These are phyloP conservation scores for Anodontia alba DNA, from an alignment of 2,888 invertebrate genomes.

Conservation along the genomic window DNA sequence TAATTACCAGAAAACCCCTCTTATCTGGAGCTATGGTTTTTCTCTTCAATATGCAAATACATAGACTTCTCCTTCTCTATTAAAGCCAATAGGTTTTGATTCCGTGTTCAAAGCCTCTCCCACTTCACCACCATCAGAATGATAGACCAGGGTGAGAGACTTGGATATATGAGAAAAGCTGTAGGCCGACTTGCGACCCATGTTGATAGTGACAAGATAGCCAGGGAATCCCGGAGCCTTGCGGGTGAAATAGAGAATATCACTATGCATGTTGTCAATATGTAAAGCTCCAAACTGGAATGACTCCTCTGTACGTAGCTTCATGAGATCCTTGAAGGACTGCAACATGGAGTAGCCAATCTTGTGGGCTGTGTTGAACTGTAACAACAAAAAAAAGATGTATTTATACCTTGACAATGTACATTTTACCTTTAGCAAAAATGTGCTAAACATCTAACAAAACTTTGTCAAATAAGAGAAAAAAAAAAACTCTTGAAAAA, in stretches of 20 bases:
- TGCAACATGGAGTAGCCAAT: constrained; percentile 65
- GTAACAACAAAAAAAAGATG: constrained; percentile 14
- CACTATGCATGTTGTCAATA: constrained; percentile 46
- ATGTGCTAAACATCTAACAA: too few relatives aligned
- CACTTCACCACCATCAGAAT: constrained; percentile 54
- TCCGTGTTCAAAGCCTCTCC: constrained; percentile 27
- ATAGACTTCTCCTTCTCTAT: constrained; percentile 49
- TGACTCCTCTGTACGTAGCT: constrained; percentile 77
- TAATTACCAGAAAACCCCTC: too few relatives aligned
- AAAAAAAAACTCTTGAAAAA: too few relatives aligned
- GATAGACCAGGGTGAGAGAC: constrained; percentile 67
- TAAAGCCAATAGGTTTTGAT: constrained; percentile 45
- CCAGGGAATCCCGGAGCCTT: constrained; percentile 81
- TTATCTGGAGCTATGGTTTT: too few relatives aligned
- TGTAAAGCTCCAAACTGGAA: constrained; percentile 79
- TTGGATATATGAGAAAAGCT: constrained; percentile 52
- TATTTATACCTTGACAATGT: too few relatives aligned
- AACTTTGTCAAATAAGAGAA: too few relatives aligned
- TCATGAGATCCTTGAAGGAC: constrained; percentile 69
- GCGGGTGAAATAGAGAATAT: constrained; percentile 78
- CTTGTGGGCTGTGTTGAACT: constrained; percentile 75
- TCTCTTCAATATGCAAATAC: constrained; percentile 11
- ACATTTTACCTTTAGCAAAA: too few relatives aligned
- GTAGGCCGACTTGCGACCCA: constrained; percentile 66
- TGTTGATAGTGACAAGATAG: constrained; percentile 81